Evolutionary conservation across 2,888 invertebrate species (phyloP).

Genomic region (Xylota segnis): DNA sequence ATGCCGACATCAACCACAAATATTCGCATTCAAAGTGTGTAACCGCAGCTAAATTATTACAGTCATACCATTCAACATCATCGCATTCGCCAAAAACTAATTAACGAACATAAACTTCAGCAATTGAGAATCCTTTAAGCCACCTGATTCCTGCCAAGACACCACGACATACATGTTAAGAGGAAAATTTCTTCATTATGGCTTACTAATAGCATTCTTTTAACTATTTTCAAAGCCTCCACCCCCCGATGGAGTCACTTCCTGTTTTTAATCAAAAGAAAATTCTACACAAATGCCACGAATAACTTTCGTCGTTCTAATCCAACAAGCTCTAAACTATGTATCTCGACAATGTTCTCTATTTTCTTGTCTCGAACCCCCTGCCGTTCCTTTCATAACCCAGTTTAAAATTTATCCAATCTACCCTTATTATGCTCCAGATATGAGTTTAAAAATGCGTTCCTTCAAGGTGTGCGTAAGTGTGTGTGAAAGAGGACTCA

Average conservation of each 20-base stretch:
- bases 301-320: constrained; percentile 54
- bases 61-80: neutral
- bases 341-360: constrained; percentile 48
- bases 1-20: too few species aligned
- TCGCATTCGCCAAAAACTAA: neutral
- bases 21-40: too few species aligned
- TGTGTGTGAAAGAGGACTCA: constrained; percentile 17
- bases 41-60: neutral
- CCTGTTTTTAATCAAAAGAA: constrained; percentile 49
- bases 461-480: constrained; percentile 37
- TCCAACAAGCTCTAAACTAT: constrained; percentile 55
- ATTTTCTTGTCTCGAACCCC: constrained; percentile 9
- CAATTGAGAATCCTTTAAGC: constrained; percentile 6
- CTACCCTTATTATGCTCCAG: constrained; percentile 54
- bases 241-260: neutral
- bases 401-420: constrained; percentile 45
- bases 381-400: constrained; percentile 31
- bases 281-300: constrained; percentile 44
- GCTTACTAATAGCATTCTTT: constrained; percentile 20
- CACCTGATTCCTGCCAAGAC: constrained; percentile 5
- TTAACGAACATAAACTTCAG: neutral
- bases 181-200: constrained; percentile 14
- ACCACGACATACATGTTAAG: neutral
- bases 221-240: neutral
- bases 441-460: constrained; percentile 66